Evolutionary conservation across 2,797 vertebrate species (phyloP), one percentile per base, ranked within the genome.

Genomic region (Catostomus latipinnis): DNA sequence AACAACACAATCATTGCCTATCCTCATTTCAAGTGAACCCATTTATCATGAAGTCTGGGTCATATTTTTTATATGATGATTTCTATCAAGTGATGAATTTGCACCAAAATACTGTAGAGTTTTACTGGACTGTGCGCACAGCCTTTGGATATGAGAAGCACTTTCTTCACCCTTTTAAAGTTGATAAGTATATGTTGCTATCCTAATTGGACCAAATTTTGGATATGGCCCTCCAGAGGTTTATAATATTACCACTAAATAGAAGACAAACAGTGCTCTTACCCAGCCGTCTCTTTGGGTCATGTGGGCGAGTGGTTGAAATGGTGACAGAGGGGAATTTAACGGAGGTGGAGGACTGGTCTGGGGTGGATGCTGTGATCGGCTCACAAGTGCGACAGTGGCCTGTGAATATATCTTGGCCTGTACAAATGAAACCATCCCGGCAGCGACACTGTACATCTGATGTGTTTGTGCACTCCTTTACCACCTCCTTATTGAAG

Each of bases 361-460:
- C 8, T 11, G 34, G 8, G 54, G 10, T 61, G 49, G 9, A 1
- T 22, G 45, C 9, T 43, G 46, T 13, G 18, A 16, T 2, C 5
- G 14, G 69, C 13, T 13, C 8, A 81, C 88, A 89, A 0, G 0
- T 6, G 1, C 0, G 6, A 63, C 87, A 88, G 6, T 9, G 69
- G 0, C 0, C 0, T 14, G n/a, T 66, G 6, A 4, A 9, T 0
- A 0, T 0, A 22, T 78, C 49, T 0, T 0, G 7, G 4, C 0
- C 6, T 6, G 0, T 1, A 76, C 88, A 89, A 16, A 0, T 0
- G 52, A 22, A 85, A 10, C 86, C 88, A 14, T 58, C 11, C 58
- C 22, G 22, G 71, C 87, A 89, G 12, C 11, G 6, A 65, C 88
- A 89, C 7, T 7, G 66, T n/a, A 85, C 60, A 76, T 89, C 46